A percentile compares a stretch with the other conserved stretches of the same genome.
Evolutionary conservation across 2,113 vertebrate species (phyloP).

Genomic region (Alosa alosa): DNA sequence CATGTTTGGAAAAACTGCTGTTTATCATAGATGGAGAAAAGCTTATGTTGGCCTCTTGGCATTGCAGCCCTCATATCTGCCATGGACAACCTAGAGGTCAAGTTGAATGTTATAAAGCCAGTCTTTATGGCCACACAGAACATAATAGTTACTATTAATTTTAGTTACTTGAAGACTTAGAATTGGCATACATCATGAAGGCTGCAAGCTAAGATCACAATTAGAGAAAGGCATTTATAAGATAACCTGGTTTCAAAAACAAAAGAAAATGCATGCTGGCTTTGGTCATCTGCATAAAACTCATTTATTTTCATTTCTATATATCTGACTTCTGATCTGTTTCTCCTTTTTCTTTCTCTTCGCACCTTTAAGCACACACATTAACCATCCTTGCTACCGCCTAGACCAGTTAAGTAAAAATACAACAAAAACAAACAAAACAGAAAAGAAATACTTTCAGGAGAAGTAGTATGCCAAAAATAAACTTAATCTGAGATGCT

Average conservation of each 20-base stretch:
- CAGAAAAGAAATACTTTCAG: slow-evolving; percentile 46
- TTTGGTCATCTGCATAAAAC: slow-evolving; percentile 85
- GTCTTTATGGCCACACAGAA: background rate
- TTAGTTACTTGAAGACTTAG: background rate
- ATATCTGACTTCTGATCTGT: slow-evolving; percentile 96
- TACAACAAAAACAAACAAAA: slow-evolving; percentile 58
- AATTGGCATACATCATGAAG: slow-evolving; percentile 47
- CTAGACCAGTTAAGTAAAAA: slow-evolving; percentile 99
- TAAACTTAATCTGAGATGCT: slow-evolving; percentile 16
- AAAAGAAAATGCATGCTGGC: slow-evolving; percentile 76
- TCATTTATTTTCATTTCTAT: slow-evolving; percentile 89
- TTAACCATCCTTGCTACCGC: slow-evolving; percentile 99
- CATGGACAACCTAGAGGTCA: background rate
- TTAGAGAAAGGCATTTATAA: slow-evolving; percentile 22
- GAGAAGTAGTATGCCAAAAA: slow-evolving; percentile 31
- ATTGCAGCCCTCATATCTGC: slow-evolving; percentile 61
- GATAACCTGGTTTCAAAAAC: slow-evolving; percentile 33
- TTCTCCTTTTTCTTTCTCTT: slow-evolving; percentile 89
- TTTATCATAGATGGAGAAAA: slow-evolving; percentile 39
- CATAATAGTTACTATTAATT: background rate
- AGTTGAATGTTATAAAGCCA: background rate
- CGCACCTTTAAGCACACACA: slow-evolving; percentile 99
- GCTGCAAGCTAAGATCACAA: slow-evolving; percentile 56
- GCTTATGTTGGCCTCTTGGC: slow-evolving; percentile 39
- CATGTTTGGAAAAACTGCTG: slow-evolving; percentile 36